Evolutionary conservation across 2,113 vertebrate genomes (phyloP).

Genomic region (Prunella fulvescens): DNA sequence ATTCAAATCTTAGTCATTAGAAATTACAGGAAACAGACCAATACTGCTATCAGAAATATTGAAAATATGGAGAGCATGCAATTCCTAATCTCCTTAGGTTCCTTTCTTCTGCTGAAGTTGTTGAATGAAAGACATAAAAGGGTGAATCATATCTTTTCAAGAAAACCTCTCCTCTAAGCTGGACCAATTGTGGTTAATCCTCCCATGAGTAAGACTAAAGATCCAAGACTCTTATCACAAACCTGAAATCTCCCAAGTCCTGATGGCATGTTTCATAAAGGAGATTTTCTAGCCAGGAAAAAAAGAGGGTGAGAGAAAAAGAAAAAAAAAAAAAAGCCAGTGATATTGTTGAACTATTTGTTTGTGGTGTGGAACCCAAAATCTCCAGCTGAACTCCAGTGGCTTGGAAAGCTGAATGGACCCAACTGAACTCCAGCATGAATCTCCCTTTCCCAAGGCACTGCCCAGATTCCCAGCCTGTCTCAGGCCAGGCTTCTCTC

Average conservation of each 20-base stretch:
- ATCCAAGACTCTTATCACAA: not conserved
- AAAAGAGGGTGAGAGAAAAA: rapidly evolving
- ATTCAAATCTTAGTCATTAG: not conserved
- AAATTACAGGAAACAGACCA: not conserved
- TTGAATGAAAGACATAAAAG: not conserved
- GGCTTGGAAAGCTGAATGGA: not conserved
- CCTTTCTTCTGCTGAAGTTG: not conserved
- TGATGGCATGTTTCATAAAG: not conserved
- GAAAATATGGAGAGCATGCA: not conserved
- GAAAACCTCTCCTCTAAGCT: not conserved
- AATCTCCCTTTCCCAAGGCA: not conserved
- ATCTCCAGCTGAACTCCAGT: not conserved
- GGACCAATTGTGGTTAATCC: not conserved
- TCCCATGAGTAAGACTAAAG: not conserved
- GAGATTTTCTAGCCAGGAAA: not conserved
- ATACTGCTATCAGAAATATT: not conserved
- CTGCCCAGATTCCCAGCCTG: not conserved
- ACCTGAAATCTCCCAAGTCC: not conserved
- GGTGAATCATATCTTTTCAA: not conserved
- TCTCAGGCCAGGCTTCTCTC: not conserved
- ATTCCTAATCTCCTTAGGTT: not conserved
- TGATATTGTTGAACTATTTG: not conserved
- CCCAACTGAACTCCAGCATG: rapidly evolving
- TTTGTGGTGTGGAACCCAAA: not conserved
- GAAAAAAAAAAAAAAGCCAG: not conserved